A percentile compares a stretch with the other conserved stretches of the same genome.
phyloP scores from a whole-genome alignment of 2,888 invertebrate species.

The Creontiades dilutus region DNA sequence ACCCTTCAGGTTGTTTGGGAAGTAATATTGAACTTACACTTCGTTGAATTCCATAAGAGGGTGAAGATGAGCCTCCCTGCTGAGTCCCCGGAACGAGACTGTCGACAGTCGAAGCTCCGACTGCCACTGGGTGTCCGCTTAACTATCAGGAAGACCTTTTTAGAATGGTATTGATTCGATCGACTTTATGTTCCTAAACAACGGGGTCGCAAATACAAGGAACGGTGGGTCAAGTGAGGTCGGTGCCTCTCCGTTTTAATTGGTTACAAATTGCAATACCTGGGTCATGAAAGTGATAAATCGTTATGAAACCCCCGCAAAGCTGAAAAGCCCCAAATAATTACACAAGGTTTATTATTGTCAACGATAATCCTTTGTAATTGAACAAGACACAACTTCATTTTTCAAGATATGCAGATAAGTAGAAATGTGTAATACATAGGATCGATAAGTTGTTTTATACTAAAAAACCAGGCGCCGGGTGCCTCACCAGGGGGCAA shows the following conservation, averaged over 20 bases:
- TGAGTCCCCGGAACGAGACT: neutral
- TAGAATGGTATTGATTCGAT: constrained; percentile 23
- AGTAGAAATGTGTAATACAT: no score
- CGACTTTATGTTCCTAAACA: constrained; percentile 36
- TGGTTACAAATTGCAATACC: neutral
- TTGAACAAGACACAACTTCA: no score
- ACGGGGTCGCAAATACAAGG: constrained; percentile 16
- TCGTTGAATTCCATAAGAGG: constrained; percentile 35
- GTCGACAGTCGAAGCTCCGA: neutral
- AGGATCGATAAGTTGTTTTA: no score
- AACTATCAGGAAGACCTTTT: constrained; percentile 4
- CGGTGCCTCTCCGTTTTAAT: neutral
- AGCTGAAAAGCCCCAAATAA: no score
- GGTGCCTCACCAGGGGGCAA: no score
- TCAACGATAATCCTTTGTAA: no score
- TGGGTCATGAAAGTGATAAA: no score
- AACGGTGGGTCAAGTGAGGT: neutral
- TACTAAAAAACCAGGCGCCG: no score
- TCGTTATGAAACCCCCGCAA: no score
- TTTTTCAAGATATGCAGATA: no score
- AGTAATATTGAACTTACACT: constrained; percentile 41
- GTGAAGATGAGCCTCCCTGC: neutral
- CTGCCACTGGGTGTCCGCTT: neutral
- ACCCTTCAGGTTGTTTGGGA: no score
- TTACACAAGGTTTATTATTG: no score